Conservation (phyloP, 2,888 invertebrate species). For the Iphiclides podalirius region DNA sequence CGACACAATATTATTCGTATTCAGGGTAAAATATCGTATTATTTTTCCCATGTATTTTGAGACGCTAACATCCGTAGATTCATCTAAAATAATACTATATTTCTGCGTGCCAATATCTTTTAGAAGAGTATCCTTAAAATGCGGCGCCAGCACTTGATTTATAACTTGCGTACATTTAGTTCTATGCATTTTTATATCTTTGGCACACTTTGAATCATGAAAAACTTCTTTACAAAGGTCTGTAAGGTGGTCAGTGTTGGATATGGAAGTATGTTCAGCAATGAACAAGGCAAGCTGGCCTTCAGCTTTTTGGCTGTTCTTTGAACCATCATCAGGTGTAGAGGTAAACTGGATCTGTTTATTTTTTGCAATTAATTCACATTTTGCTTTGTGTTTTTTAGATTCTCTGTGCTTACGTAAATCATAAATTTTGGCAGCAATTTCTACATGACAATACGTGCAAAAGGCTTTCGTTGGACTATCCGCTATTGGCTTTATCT, state of each 20-base stretch:
- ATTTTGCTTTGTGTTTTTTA: no score
- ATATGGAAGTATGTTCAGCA: conserved; percentile 22
- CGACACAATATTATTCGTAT: conserved; percentile 22
- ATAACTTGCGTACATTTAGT: conserved; percentile 29
- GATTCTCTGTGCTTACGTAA: no score
- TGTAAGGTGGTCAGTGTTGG: conserved; percentile 24
- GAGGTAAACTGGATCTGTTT: no score
- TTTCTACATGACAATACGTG: no score
- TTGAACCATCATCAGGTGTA: no score
- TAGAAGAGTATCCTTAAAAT: conserved; percentile 20
- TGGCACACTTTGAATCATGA: conserved; percentile 16
- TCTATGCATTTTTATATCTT: conserved; percentile 25
- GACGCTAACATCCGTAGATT: conserved; percentile 28
- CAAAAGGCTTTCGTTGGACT: no score
- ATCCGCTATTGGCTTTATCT: no score
- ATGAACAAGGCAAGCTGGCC: conserved; percentile 20
- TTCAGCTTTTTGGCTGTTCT: conserved; percentile 26
- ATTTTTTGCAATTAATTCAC: no score
- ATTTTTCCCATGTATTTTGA: conserved; percentile 23
- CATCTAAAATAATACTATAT: conserved; percentile 28
- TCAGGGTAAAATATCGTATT: conserved; percentile 28
- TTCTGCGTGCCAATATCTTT: conserved; percentile 23
- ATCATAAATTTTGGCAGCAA: no score
- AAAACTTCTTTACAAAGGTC: conserved; percentile 25
- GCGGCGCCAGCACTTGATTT: conserved; percentile 26